Base-by-base conservation (phyloP, 1,140 invertebrate genomes). In the Cotesia glomerata region DNA sequence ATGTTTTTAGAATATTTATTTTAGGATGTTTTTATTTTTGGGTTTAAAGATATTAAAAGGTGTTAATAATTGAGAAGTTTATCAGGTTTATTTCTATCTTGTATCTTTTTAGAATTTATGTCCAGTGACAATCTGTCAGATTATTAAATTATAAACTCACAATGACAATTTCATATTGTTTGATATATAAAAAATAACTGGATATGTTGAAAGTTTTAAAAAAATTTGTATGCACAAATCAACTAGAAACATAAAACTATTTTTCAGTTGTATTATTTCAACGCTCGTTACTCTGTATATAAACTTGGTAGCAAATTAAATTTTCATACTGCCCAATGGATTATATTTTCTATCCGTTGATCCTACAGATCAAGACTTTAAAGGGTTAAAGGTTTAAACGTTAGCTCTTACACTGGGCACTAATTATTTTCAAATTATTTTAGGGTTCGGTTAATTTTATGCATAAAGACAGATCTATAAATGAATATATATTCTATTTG, bases 301-400 rank as follows among this genome's bases (percentile, higher is more conserved):
- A 26, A 26, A 26, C 26, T 26, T 3, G 39, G 11, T 11, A 45
- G 39, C 7, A 45, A 45, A 45, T 45, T 45, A 45, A 45, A 45
- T 45, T 45, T 45, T 45, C 7, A 45, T 45, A 11, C 11, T 45
- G 66, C 51, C 77, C 79, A 78, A 79, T 79, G 82, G 85, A 86
- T 85, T 84, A 85, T 85, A 85, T 84, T 86, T 54, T 16, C 84
- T 73, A 72, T 70, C 18, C 56, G 73, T 73, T 78, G 79, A 84
- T 82, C 83, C 81, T 74, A 69, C 63, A 81, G 83, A 84, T 84
- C 81, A 83, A 78, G 79, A 78, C 80, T 80, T 84, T 82, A 81
- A 82, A 85, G 81, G 81, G 82, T 45, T 45, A 45, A 45, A 45
- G 7, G 7, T 58, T 58, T 26, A 26, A 26, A 26, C 26, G 26